phyloP scores from a whole-genome alignment of 2,888 invertebrate genomes.

The Nemotelus nigrinus region DNA sequence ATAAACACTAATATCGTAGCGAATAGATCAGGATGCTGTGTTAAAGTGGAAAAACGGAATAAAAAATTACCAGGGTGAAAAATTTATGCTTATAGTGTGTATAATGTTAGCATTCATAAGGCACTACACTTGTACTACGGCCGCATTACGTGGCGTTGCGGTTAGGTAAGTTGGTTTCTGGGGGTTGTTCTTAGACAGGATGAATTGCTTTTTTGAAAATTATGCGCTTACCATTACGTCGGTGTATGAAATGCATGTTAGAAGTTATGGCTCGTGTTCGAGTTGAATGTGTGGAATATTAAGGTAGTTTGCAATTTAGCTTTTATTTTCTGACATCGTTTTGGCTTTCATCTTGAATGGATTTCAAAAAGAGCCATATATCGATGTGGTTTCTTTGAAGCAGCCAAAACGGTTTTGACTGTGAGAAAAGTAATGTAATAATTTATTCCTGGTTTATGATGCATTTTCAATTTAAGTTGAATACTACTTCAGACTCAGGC shows the following conservation, averaged over 20 bases:
- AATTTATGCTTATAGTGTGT: conserved; percentile 39
- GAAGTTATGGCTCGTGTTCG: conserved; percentile 23
- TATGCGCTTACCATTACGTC: conserved; percentile 11
- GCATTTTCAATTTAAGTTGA: too few relatives aligned
- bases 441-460: too few relatives aligned
- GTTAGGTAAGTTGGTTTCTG: conserved; percentile 7
- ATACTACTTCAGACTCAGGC: too few relatives aligned
- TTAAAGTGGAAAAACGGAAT: not conserved
- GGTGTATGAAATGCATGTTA: not conserved
- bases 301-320: too few relatives aligned
- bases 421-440: too few relatives aligned
- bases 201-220: conserved; percentile 11
- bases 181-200: conserved; percentile 5
- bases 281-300: conserved; percentile 38
- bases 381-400: too few relatives aligned
- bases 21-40: conserved; percentile 5
- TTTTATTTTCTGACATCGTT: too few relatives aligned
- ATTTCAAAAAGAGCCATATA: too few relatives aligned
- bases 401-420: too few relatives aligned
- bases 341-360: too few relatives aligned
- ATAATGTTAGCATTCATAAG: conserved; percentile 29
- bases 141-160: not conserved
- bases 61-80: conserved; percentile 15
- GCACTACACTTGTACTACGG: not conserved
- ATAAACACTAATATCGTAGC: conserved; percentile 26